Evolutionary conservation across 2,113 vertebrate genomes (phyloP).

Genomic region (Poecile atricapillus): DNA sequence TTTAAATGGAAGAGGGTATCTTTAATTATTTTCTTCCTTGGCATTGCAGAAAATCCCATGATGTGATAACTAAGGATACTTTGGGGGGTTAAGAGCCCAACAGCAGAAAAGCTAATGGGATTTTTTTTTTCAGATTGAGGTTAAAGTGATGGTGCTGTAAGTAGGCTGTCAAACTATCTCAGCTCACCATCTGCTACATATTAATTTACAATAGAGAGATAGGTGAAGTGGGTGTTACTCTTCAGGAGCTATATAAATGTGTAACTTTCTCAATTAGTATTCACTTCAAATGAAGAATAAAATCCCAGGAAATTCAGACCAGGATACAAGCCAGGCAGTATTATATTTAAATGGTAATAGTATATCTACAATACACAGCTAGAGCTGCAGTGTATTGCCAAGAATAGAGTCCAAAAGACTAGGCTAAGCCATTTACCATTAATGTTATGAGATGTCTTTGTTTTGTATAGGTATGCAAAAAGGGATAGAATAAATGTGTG

Average conservation of each 20-base stretch:
- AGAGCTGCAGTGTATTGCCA: neutral
- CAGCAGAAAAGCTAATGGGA: conserved; percentile 65
- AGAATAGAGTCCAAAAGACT: conserved; percentile 15
- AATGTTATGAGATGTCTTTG: neutral
- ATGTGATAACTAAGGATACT: conserved; percentile 43
- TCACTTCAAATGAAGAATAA: conserved; percentile 49
- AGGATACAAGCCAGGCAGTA: neutral
- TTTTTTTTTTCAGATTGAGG: conserved; percentile 60
- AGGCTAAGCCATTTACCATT: neutral
- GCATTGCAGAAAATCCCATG: conserved; percentile 57
- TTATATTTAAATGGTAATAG: conserved; percentile 37
- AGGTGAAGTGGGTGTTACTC: conserved; percentile 47
- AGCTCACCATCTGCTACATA: conserved; percentile 63
- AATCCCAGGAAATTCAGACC: conserved; percentile 19
- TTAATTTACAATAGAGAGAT: conserved; percentile 62
- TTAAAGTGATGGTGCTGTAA: conserved; percentile 63
- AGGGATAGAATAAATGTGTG: neutral
- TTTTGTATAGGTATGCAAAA: neutral
- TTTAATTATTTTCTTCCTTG: conserved; percentile 62
- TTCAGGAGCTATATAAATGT: conserved; percentile 39
- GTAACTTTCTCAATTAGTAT: conserved; percentile 53
- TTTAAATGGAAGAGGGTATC: conserved; percentile 60
- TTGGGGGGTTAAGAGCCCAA: conserved; percentile 55
- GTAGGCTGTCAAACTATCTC: conserved; percentile 63
- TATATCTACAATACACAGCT: neutral